phyloP scores from a whole-genome alignment of 2,113 vertebrate genomes.

The Nanorana parkeri region DNA sequence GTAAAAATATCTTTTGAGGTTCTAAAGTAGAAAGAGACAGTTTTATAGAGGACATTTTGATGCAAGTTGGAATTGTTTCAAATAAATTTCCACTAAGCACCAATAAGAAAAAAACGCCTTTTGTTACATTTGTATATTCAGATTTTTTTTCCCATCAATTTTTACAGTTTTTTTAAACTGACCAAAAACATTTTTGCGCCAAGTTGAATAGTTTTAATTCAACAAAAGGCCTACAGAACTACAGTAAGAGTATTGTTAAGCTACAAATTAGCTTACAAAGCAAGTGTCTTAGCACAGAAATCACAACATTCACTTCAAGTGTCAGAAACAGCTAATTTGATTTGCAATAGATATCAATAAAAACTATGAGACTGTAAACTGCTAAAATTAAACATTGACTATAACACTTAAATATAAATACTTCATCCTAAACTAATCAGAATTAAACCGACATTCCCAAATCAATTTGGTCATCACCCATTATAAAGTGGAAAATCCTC shows the following conservation, averaged over 20 bases:
- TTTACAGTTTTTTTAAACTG: conserved; percentile 59
- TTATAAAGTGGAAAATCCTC: too few relatives aligned
- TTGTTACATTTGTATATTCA: conserved; percentile 59
- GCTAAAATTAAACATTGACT: too few relatives aligned
- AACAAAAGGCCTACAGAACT: conserved; percentile 58
- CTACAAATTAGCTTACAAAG: conserved; percentile 61
- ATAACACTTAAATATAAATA: too few relatives aligned
- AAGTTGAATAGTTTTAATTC: conserved; percentile 63
- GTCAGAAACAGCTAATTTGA: neutral
- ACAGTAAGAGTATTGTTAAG: conserved; percentile 59
- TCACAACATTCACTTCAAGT: conserved; percentile 25
- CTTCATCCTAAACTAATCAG: too few relatives aligned
- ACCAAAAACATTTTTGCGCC: conserved; percentile 54
- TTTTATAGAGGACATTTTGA: conserved; percentile 68
- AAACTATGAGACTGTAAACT: too few relatives aligned
- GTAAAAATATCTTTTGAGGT: conserved; percentile 62
- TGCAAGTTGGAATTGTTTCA: conserved; percentile 68
- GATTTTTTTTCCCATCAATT: conserved; percentile 58
- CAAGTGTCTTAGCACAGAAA: conserved; percentile 20
- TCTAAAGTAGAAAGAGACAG: conserved; percentile 66
- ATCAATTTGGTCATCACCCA: neutral
- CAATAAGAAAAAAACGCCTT: conserved; percentile 58
- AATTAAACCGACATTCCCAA: too few relatives aligned
- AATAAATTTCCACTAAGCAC: conserved; percentile 61
- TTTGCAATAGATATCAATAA: too few relatives aligned